Base-by-base conservation (phyloP, 1,140 invertebrate genomes). In the Lucilia sericata region DNA sequence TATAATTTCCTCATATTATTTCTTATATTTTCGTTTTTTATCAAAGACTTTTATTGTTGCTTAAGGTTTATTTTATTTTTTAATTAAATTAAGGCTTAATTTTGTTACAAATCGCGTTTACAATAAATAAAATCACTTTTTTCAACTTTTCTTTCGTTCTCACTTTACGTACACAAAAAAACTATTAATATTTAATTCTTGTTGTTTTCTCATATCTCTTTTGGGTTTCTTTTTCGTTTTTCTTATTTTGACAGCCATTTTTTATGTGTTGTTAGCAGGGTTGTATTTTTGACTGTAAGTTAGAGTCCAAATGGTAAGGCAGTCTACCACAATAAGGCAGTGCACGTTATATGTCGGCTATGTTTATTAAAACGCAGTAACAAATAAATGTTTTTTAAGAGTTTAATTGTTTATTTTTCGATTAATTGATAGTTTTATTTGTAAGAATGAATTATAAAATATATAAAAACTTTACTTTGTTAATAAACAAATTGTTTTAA, bases 151-250 rank as follows among this genome's bases (percentile, higher is more conserved):
- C 8, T 42, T 78, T 78, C 75, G 47, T 49, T 42, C 75, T 34
- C 74, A 34, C 74, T 78, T 49, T 78, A 49, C 47, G 47, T 78
- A 78, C 75, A 78, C 34, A 78, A 78, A 34, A 74, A 36, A 78
- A 78, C 75, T 49, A 78, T 78, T 17, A 78, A 49, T 49, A 36
- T 42, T 49, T 49, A 78, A 42, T 78, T 78, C 47, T 42, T 42
- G 47, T 78, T 78, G 17, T 78, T 78, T 78, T 78, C 75, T 34
- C 7, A 2, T 19, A 7, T 70, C 65, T 70, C 19, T 70, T 25
- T 70, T 70, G 65, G 5, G n/a, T 70, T 70, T n/a, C 21, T n/a
- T 25, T 70, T 70, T n/a, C 21, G 5, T 42, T 42, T 70, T 70
- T 70, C 65, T 70, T 70, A 21, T 70, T 70, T 70, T 70, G 65